Evolutionary conservation across 2,888 invertebrate genomes (phyloP), one percentile per base, ranked within the genome.

Genomic region (Hirtodrosophila confusa): DNA sequence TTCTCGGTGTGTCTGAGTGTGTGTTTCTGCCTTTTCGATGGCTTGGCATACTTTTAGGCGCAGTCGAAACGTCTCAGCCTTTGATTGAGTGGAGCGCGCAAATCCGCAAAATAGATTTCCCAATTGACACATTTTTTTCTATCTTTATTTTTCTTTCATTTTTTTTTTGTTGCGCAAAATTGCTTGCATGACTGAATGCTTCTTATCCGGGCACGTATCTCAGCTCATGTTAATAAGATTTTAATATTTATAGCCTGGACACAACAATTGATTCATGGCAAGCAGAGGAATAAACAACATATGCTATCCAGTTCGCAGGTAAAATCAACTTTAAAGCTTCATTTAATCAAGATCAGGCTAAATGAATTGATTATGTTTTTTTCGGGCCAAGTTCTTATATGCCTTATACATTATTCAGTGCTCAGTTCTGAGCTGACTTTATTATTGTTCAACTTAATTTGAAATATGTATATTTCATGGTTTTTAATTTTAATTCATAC

Each of bases 51-150:
- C 84, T 86, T 84, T 88, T 70, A 70, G 78, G 78, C 82, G 72
- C 76, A 76, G 68, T 45, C 49, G 56, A 41, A 77, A 77, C 51
- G 45, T 57, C 51, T 64, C 62, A 69, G 78, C 69, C 69, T 78
- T 88, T 84, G 83, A 84, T 84, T 84, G 83, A 84, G 88, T 88
- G 80, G 86, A 70, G 70, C 71, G 67, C 74, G 70, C 80, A 83
- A 83, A 88, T 88, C 88, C 88, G 86, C 88, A 83, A 84, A 86
- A 86, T 86, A 86, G 84, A 84, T 84, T 84, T 84, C 84, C 84
- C 84, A 84, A 86, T 84, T 84, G 84, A 87, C 84, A 84, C 87
- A 86, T 84, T 80, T 31, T 88, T 88, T 84, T 69, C 27, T 27
- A 4, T 27, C 5, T 27, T 3, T 27, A 5, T 27, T 3, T 27